These are phyloP conservation scores for Perithous albicinctus DNA, from an alignment of 2,888 invertebrate species.

Conservation along the genomic window DNA sequence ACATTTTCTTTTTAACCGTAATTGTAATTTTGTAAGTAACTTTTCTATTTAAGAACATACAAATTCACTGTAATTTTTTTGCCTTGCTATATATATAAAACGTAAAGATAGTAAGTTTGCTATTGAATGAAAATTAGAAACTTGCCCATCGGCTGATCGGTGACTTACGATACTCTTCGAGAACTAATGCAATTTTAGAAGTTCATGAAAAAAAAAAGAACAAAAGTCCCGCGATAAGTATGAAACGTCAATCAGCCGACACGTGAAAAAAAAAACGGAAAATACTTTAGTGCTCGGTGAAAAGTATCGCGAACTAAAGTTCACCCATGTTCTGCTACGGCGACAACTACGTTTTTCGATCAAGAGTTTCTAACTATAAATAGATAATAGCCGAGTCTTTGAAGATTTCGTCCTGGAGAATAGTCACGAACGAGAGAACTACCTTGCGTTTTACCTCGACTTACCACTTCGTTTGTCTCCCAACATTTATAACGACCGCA, in stretches of 20 bases:
- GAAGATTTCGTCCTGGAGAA: constrained; percentile 48
- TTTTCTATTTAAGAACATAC: not conserved
- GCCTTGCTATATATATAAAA: not conserved
- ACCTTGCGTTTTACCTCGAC: constrained; percentile 41
- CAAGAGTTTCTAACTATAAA: constrained; percentile 52
- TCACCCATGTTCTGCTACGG: constrained; percentile 57
- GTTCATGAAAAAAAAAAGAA: not conserved
- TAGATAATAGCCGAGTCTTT: constrained; percentile 41
- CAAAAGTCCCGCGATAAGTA: not conserved
- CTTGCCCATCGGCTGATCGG: not conserved
- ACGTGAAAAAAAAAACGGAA: not conserved
- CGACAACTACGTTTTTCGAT: constrained; percentile 57
- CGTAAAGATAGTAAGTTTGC: not conserved
- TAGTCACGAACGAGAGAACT: constrained; percentile 23
- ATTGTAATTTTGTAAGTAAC: not conserved
- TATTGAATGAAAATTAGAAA: not conserved
- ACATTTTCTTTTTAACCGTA: not conserved
- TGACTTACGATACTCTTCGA: not conserved
- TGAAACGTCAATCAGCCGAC: not conserved
- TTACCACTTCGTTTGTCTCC: constrained; percentile 21
- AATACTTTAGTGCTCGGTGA: constrained; percentile 36
- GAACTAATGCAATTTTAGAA: not conserved
- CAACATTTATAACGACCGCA: not conserved
- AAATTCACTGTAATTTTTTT: not conserved
- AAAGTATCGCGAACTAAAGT: constrained; percentile 46